Conservation (phyloP, 2,888 invertebrate genomes). For the Andricus curvator region DNA sequence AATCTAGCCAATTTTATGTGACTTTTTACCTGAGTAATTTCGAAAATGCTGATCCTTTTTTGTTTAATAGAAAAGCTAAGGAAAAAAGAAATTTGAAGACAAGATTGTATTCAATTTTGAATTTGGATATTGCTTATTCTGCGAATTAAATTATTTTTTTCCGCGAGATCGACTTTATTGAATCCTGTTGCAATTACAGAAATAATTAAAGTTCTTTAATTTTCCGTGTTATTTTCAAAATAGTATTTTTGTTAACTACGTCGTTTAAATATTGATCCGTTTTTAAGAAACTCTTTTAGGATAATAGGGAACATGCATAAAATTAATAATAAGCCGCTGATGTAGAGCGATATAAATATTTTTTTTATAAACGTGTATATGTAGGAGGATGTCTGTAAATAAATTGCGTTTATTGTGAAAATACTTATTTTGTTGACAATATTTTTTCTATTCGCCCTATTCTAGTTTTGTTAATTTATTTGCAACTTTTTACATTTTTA, state of each 20-base stretch:
- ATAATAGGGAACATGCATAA: background rate
- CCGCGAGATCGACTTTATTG: background rate
- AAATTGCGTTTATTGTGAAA: background rate
- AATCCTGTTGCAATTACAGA: background rate
- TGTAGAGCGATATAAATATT: slow-evolving; percentile 14
- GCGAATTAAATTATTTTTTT: too few species aligned
- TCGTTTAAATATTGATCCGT: background rate
- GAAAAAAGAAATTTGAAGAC: background rate
- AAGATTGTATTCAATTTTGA: background rate
- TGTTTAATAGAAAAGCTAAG: background rate
- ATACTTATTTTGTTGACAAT: background rate
- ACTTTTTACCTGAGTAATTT: background rate
- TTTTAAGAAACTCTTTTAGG: background rate
- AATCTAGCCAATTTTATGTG: background rate
- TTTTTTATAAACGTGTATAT: slow-evolving; percentile 35
- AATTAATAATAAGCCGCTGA: background rate
- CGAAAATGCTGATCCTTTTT: background rate
- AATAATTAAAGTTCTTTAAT: background rate
- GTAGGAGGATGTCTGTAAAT: slow-evolving; percentile 12
- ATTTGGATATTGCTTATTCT: too few species aligned
- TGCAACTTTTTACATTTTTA: too few species aligned
- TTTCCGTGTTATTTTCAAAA: background rate
- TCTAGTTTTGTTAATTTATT: too few species aligned
- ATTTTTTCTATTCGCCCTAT: background rate
- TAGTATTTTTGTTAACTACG: background rate